These are phyloP conservation scores for Pseudochromis fuscus DNA, from an alignment of 2,797 vertebrate species.

Conservation along the genomic window DNA sequence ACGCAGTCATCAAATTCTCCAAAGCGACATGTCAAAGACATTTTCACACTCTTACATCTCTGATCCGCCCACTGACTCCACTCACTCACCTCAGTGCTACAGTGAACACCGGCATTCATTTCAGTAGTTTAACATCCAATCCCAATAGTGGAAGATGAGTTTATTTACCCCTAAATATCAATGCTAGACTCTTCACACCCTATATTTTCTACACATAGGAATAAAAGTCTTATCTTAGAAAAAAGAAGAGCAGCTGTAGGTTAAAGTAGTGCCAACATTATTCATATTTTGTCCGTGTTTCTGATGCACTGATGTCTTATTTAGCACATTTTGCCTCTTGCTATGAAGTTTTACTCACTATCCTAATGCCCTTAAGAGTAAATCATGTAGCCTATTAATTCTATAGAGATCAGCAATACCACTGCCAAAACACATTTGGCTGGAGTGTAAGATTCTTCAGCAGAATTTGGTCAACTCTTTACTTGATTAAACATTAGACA, in stretches of 20 bases:
- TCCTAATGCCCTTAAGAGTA: conserved; percentile 1
- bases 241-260: neutral
- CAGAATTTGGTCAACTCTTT: conserved; percentile 8
- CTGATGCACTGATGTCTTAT: neutral
- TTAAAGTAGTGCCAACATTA: neutral
- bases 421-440: no score
- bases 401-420: neutral
- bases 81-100: conserved; percentile 12
- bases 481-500: conserved; percentile 12
- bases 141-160: neutral
- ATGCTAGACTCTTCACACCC: neutral
- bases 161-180: neutral
- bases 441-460: neutral
- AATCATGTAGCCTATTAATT: conserved; percentile 2
- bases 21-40: conserved; percentile 45
- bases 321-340: neutral
- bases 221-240: neutral
- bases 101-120: neutral
- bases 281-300: no score
- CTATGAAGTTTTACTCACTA: neutral
- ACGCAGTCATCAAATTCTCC: conserved; percentile 71
- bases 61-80: conserved; percentile 21
- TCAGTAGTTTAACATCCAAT: neutral
- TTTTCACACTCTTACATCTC: conserved; percentile 59
- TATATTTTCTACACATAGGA: neutral